Percentiles rank a stretch among this genome's conserved stretches.
Evolutionary conservation across 1,140 invertebrate genomes (phyloP).

Genomic region (honey bee (Apis mellifera)): DNA sequence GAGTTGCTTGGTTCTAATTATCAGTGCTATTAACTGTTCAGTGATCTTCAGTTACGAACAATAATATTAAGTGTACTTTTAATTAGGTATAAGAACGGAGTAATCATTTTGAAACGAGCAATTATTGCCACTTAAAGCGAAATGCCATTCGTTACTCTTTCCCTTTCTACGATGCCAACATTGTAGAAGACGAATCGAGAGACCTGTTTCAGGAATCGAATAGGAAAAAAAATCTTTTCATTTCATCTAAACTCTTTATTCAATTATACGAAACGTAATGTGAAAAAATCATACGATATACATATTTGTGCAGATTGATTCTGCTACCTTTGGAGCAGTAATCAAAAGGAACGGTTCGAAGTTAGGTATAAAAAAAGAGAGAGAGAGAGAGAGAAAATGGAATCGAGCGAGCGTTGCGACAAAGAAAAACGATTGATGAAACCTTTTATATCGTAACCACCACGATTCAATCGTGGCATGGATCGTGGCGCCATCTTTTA

Average conservation of each 20-base stretch:
- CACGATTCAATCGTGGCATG: neutral
- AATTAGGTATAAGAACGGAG: neutral
- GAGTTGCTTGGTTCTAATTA: neutral
- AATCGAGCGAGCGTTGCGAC: neutral
- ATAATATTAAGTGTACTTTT: neutral
- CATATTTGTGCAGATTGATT: constrained; percentile 32
- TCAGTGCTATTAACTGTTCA: constrained; percentile 10
- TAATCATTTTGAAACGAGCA: neutral
- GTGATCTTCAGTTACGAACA: neutral
- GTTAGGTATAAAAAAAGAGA: neutral
- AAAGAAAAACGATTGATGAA: neutral
- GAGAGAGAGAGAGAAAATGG: neutral
- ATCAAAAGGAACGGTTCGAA: neutral
- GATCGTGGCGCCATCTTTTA: neutral
- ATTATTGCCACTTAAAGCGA: neutral
- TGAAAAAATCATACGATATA: constrained; percentile 32
- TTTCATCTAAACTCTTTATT: constrained; percentile 19
- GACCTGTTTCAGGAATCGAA: neutral
- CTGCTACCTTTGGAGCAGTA: neutral
- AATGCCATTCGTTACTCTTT: neutral
- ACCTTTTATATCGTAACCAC: neutral
- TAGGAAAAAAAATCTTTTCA: neutral
- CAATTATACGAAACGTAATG: constrained; percentile 27
- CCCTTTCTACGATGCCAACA: neutral
- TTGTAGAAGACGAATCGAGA: constrained; percentile 1